Conservation (phyloP, 1,140 invertebrate species). For the Zeugodacus cucurbitae region DNA sequence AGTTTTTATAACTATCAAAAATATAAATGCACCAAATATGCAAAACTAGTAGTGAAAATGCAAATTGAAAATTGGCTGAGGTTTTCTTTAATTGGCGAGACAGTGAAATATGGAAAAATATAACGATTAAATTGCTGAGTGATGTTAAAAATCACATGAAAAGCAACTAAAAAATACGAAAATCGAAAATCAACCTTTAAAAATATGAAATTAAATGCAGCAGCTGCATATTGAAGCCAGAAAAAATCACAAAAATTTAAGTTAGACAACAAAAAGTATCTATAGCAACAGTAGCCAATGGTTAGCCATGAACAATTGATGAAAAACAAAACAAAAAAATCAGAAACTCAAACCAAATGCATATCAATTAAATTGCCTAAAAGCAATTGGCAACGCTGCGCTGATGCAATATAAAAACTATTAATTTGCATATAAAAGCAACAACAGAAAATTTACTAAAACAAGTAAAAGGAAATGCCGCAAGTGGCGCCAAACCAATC, state of each 20-base stretch:
- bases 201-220: not conserved
- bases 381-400: not conserved
- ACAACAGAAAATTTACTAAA: not conserved
- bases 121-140: too few relatives aligned
- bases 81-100: too few relatives aligned
- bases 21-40: too few relatives aligned
- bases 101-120: not conserved
- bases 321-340: not conserved
- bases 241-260: not conserved
- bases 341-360: not conserved
- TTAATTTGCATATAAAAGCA: slow-evolving; percentile 2
- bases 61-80: too few relatives aligned
- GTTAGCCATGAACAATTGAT: not conserved
- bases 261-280: not conserved
- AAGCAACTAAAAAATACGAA: too few relatives aligned
- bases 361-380: not conserved
- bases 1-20: too few relatives aligned
- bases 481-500: not conserved
- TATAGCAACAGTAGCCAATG: not conserved
- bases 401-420: not conserved
- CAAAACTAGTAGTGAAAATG: too few relatives aligned
- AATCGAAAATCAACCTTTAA: not conserved
- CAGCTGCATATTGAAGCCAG: too few relatives aligned
- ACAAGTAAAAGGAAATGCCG: not conserved
- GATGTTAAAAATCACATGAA: not conserved